Percentiles rank a stretch among this genome's conserved stretches.
phyloP scores from a whole-genome alignment of 2,113 vertebrate species.

The Tragelaphus scriptus region DNA sequence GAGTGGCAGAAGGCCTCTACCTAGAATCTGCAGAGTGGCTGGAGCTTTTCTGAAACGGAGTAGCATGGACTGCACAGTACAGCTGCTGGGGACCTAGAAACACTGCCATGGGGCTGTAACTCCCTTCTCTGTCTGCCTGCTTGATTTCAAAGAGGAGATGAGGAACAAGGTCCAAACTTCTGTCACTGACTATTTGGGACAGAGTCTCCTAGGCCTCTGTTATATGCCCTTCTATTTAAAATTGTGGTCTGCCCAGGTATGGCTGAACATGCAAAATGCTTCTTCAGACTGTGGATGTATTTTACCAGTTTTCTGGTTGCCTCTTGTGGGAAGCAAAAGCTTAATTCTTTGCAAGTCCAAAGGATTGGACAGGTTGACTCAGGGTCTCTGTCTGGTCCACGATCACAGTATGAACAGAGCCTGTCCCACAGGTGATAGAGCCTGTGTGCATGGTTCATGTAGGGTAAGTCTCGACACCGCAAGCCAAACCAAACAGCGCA shows the following conservation, averaged over 20 bases:
- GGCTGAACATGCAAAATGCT: neutral
- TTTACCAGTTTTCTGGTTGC: neutral
- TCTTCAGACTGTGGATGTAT: neutral
- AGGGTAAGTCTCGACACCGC: accelerated
- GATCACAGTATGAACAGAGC: neutral
- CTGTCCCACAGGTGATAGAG: accelerated
- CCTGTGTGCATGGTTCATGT: accelerated
- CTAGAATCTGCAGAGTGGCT: neutral
- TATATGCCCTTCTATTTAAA: neutral
- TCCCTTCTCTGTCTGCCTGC: too few species aligned
- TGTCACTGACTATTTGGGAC: neutral
- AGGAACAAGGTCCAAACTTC: neutral
- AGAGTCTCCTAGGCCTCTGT: neutral
- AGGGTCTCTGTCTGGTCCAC: neutral
- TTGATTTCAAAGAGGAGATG: too few species aligned
- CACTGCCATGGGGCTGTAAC: accelerated
- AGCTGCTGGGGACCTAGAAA: accelerated
- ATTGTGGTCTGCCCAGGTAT: neutral
- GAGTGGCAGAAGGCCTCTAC: accelerated
- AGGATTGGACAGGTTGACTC: neutral
- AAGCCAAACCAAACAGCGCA: accelerated
- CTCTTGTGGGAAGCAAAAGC: neutral
- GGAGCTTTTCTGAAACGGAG: neutral
- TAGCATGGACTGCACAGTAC: accelerated
- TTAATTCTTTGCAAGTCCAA: neutral